Evolutionary conservation across 2,797 vertebrate genomes (phyloP), one percentile per base, ranked within the genome.

Genomic region (Falco rusticolus): DNA sequence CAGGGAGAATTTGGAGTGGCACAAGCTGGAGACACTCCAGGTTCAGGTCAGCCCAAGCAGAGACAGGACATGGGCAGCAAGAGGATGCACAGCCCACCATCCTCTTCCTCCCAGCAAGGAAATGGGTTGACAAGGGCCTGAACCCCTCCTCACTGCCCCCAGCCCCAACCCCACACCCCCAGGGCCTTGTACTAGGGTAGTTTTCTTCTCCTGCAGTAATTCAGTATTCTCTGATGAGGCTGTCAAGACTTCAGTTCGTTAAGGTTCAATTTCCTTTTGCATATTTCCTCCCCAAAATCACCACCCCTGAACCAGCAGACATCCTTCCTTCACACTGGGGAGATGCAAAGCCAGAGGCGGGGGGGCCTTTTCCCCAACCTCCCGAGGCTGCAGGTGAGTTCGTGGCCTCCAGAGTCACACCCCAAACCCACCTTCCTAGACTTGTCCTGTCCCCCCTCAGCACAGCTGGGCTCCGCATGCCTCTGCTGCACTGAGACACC

Each of bases 101-200:
- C 43, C 24, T 37, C 28, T 9, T 63, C 39, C 45, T 53, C 74
- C 54, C 34, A 24, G 47, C 5, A n/a, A 39, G 29, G 22, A 45
- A 22, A 21, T 1, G 24, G 63, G 22, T 13, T 26, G 43, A 31
- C 1, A 3, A 41, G 53, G 31, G 20, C 22, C 65, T 11, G 19
- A 21, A 43, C 5, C 4, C 37, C 6, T 37, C 41, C 29, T 33
- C 3, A 0, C 9, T 17, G 16, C 15, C n/a, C 34, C 56, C 57
- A 29, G 22, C 21, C 63, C 31, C 19, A 9, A 8, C 9, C 31
- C 63, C n/a, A 4, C 24, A n/a, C 33, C 39, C 29, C 41, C 8
- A 1, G 25, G 22, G 11, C 19, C 34, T 5, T 6, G 14, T 9
- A 33, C 37, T 18, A 45, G 28, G 16, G 60, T 13, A 21, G 26